Base-by-base conservation (phyloP, 2,888 invertebrate species). In the Synergus laeviventris region DNA sequence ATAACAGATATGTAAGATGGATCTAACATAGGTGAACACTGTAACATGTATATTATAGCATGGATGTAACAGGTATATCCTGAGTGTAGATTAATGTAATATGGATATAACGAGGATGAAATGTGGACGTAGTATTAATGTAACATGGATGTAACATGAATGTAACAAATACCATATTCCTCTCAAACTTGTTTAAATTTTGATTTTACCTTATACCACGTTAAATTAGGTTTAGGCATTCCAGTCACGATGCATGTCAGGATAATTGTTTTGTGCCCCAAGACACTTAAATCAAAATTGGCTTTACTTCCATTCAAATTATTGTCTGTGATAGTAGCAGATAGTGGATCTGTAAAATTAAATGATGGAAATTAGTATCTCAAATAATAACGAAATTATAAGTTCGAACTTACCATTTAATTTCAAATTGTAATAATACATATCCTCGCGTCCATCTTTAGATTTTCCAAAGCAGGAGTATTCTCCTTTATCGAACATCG, bases 151-250 rank as follows among this genome's bases (percentile, higher is more conserved):
- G 7, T 31, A 31, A 31, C 4, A 31, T 31, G 31, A 31, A 31
- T 31, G 31, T 31, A 31, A 31, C 31, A 31, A 31, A 31, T 31
- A 31, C 31, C 7, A 31, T 31, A 31, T 31, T 31, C 31, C 31
- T 5, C 31, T 31, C 5, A 31, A 31, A 31, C 5, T 31, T 31
- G 31, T 31, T 31, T 31, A 31, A 31, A 31, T 31, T 5, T 7
- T 5, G 7, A 31, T 5, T 87, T 87, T 92, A 95, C 96, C 93
- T 95, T 95, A 81, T 91, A 93, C 97, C 97, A 97, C 0, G 88
- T 89, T 1, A 96, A 92, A 0, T 81, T 88, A 0, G 96, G 96
- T 70, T 91, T 92, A 1, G 91, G 91, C 84, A 86, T 86, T 74
- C 90, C 90, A 36, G 70, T 77, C 3, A 83, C 85, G 11, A 79